Evolutionary conservation across 2,888 invertebrate species (phyloP).

Genomic region (Drosophila siamana): DNA sequence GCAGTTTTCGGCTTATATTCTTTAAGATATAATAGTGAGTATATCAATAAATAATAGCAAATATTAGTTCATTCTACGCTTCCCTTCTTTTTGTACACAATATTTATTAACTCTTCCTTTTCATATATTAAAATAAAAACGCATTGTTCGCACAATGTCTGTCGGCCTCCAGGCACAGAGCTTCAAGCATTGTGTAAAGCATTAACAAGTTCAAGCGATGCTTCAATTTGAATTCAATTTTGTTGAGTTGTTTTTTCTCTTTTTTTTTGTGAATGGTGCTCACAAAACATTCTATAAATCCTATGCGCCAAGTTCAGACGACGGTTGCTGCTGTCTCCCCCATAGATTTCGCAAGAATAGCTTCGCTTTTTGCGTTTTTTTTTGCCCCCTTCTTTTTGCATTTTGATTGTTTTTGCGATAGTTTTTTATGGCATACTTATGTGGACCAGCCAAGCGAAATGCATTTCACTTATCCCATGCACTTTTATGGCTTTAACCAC

Average conservation of each 20-base stretch:
- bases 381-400: background rate
- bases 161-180: background rate
- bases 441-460: conserved; percentile 68
- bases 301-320: conserved; percentile 63
- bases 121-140: background rate
- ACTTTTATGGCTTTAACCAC: conserved; percentile 77
- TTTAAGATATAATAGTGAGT: background rate
- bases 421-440: conserved; percentile 76
- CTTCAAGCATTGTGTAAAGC: conserved; percentile 3
- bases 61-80: background rate
- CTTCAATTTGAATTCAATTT: conserved; percentile 31
- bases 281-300: conserved; percentile 70
- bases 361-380: background rate
- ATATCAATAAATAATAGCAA: background rate
- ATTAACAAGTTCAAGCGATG: conserved; percentile 21
- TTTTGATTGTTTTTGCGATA: conserved; percentile 40
- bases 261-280: conserved; percentile 31
- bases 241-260: background rate
- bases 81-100: background rate
- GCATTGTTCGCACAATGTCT: background rate
- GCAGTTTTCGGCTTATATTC: background rate
- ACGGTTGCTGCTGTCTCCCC: conserved; percentile 23
- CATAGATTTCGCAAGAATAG: conserved; percentile 27
- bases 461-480: conserved; percentile 78
- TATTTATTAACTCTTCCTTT: background rate